These are phyloP conservation scores for Petrocephalus sullivani DNA, from an alignment of 2,797 vertebrate genomes.

Conservation along the genomic window DNA sequence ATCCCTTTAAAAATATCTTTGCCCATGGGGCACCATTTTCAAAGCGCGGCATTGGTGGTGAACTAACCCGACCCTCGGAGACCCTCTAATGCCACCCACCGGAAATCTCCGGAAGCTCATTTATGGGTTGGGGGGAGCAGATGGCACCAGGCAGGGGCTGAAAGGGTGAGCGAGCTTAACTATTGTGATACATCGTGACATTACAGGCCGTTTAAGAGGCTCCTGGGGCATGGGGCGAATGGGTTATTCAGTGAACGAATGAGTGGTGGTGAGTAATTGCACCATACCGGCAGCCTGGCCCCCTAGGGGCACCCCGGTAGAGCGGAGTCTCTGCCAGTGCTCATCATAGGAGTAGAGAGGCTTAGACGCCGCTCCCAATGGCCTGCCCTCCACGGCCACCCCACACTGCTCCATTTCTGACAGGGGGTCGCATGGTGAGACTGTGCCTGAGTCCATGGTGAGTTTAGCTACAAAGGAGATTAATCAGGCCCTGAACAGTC, in stretches of 20 bases:
- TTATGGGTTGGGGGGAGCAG: not conserved
- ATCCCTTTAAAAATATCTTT: not conserved
- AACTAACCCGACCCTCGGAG: not conserved
- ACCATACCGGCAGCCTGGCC: not conserved
- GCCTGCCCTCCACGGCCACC: not conserved
- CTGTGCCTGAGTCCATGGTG: not conserved
- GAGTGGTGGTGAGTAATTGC: not conserved
- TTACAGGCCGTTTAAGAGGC: not conserved
- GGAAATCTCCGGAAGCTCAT: not conserved
- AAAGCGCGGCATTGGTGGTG: not conserved
- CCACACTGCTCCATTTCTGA: not conserved
- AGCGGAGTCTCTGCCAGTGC: not conserved
- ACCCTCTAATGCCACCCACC: not conserved
- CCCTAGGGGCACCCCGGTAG: not conserved
- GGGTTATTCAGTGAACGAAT: not conserved
- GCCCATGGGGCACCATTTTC: not conserved
- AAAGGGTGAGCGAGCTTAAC: not conserved
- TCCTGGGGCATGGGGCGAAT: not conserved
- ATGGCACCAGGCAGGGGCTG: not conserved
- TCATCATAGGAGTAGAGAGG: not conserved
- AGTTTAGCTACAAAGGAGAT: not conserved
- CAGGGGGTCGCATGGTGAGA: not conserved
- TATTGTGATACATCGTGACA: not conserved
- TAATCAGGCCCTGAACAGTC: not conserved
- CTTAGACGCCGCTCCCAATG: not conserved